Conservation (phyloP, 2,888 invertebrate genomes). For the Capitulum mitella region DNA sequence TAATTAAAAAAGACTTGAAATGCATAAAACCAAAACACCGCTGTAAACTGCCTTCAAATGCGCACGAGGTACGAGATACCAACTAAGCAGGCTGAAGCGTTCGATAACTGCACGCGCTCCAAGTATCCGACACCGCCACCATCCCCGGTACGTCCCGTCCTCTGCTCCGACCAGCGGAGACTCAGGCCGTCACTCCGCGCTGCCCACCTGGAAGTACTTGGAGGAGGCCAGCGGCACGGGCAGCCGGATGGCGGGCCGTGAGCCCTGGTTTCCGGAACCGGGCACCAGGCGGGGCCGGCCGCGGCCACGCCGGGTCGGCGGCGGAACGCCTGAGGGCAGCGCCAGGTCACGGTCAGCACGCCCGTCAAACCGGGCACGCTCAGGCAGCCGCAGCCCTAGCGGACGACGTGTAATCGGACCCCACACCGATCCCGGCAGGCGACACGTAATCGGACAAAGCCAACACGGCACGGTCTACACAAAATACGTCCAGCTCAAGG, state of each 20-base stretch:
- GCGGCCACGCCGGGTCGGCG: slow-evolving; percentile 53
- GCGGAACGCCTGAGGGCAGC: slow-evolving; percentile 15
- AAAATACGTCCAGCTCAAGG: too few species aligned
- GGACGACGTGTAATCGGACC: too few species aligned
- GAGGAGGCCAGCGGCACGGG: slow-evolving; percentile 34
- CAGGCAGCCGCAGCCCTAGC: too few species aligned
- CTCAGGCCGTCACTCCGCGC: not conserved
- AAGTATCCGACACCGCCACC: not conserved
- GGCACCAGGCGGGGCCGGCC: slow-evolving; percentile 61
- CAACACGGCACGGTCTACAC: too few species aligned
- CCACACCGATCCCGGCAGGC: too few species aligned
- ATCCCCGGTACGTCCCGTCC: not conserved
- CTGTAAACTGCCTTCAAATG: too few species aligned
- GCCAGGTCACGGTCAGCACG: slow-evolving; percentile 5
- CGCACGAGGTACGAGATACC: not conserved
- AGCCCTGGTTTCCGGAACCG: slow-evolving; percentile 58
- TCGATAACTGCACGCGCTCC: too few species aligned
- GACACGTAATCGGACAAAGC: too few species aligned
- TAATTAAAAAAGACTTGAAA: too few species aligned
- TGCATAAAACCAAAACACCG: too few species aligned
- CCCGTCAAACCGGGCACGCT: too few species aligned
- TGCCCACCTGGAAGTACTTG: slow-evolving; percentile 1
- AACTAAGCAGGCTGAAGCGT: not conserved
- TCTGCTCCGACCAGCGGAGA: not conserved
- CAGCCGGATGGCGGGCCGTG: slow-evolving; percentile 47